phyloP scores from a whole-genome alignment of 2,113 vertebrate genomes.

The Eretmochelys imbricata region DNA sequence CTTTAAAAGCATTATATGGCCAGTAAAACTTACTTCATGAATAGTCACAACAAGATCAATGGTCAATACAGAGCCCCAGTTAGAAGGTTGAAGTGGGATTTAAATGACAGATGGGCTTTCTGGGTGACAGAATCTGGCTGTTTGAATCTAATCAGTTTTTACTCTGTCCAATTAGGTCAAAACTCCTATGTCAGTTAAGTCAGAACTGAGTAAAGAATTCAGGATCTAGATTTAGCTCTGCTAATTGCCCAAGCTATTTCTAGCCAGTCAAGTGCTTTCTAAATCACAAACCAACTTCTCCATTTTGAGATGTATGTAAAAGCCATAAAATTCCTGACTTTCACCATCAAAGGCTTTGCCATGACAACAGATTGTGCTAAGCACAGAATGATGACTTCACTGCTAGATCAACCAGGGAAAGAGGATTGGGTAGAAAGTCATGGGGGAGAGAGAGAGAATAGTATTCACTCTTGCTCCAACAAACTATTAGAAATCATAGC shows the following conservation, averaged over 20 bases:
- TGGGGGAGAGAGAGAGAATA: not conserved
- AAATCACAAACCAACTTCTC: not conserved
- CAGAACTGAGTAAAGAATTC: not conserved
- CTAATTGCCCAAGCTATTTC: not conserved
- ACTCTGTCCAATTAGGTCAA: not conserved
- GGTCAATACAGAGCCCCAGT: not conserved
- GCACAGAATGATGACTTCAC: not conserved
- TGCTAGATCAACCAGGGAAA: not conserved
- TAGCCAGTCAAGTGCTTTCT: not conserved
- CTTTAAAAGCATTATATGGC: not conserved
- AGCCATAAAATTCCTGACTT: not conserved
- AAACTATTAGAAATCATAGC: not conserved
- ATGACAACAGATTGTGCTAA: not conserved
- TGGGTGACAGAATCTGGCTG: not conserved
- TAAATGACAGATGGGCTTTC: not conserved
- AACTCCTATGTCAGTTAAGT: not conserved
- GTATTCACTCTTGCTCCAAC: not conserved
- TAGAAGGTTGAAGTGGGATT: not conserved
- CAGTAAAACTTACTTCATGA: not conserved
- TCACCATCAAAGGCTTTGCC: not conserved
- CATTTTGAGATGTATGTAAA: not conserved
- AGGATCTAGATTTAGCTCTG: not conserved
- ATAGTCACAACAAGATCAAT: not conserved
- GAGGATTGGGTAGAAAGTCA: not conserved
- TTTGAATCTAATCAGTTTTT: not conserved